phyloP scores from a whole-genome alignment of 2,888 invertebrate species.

The Drosophila longiperda region DNA sequence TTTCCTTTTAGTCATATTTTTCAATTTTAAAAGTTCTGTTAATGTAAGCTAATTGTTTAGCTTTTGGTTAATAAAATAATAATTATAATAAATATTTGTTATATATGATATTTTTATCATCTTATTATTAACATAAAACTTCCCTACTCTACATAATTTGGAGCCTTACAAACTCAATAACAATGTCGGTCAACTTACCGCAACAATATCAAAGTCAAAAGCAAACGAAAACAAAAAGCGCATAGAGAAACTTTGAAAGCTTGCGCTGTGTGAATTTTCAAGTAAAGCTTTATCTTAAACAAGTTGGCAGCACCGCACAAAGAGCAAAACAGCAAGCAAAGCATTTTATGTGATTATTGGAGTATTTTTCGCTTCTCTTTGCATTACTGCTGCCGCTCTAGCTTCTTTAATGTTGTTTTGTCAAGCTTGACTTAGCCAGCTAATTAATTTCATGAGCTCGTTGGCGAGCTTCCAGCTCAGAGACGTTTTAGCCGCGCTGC shows the following conservation, averaged over 20 bases:
- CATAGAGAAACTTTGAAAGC: constrained; percentile 33
- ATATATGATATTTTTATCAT: not conserved
- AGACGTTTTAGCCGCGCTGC: constrained; percentile 68
- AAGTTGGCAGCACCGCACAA: constrained; percentile 48
- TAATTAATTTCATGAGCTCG: constrained; percentile 73
- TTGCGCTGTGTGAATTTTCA: constrained; percentile 20
- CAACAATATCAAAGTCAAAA: constrained; percentile 14
- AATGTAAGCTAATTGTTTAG: not conserved
- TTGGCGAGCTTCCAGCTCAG: constrained; percentile 56
- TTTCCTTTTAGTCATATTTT: not conserved
- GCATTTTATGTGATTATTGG: constrained; percentile 43
- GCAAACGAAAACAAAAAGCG: constrained; percentile 11
- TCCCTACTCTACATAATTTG: not conserved
- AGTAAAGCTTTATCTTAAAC: constrained; percentile 44
- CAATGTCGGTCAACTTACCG: not conserved
- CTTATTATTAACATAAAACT: not conserved
- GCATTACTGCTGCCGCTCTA: constrained; percentile 18
- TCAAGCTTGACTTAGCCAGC: constrained; percentile 73
- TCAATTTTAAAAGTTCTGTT: not conserved
- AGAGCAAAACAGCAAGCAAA: constrained; percentile 29
- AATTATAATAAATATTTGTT: not conserved
- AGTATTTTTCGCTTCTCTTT: constrained; percentile 38
- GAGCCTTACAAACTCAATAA: not conserved
- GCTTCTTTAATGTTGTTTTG: constrained; percentile 44
- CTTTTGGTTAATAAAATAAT: not conserved